Evolutionary conservation across 2,113 vertebrate genomes (phyloP).

Genomic region (Triplophysa tibetana): DNA sequence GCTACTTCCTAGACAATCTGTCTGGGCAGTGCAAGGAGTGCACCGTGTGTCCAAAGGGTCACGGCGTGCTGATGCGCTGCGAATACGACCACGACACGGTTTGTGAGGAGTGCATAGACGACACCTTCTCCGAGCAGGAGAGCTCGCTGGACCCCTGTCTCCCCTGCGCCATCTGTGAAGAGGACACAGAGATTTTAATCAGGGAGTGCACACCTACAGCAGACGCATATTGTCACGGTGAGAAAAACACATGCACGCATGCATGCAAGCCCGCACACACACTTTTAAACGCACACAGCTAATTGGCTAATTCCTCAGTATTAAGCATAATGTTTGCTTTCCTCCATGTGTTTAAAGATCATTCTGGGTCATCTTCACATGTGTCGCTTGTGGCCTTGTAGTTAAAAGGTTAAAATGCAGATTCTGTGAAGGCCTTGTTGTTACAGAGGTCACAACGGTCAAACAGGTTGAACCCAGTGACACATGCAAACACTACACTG

Average conservation of each 20-base stretch:
- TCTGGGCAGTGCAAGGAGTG: slow-evolving; percentile 77
- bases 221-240: slow-evolving; percentile 84
- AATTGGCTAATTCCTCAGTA: neutral
- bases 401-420: slow-evolving; percentile 58
- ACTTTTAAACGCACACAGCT: neutral
- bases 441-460: slow-evolving; percentile 58
- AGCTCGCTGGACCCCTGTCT: slow-evolving; percentile 93
- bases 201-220: slow-evolving; percentile 75
- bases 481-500: slow-evolving; percentile 30
- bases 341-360: slow-evolving; percentile 42
- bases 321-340: slow-evolving; percentile 41
- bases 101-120: slow-evolving; percentile 86
- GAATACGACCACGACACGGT: slow-evolving; percentile 79
- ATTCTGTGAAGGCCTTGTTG: slow-evolving; percentile 58
- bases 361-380: slow-evolving; percentile 56
- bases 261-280: neutral
- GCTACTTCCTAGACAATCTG: slow-evolving; percentile 73
- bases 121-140: slow-evolving; percentile 88
- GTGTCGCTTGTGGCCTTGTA: slow-evolving; percentile 48
- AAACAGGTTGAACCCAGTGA: slow-evolving; percentile 58
- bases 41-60: slow-evolving; percentile 80
- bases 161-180: slow-evolving; percentile 92
- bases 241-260: slow-evolving; percentile 48
- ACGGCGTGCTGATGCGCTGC: slow-evolving; percentile 83
- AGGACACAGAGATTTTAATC: slow-evolving; percentile 74